phyloP scores from a whole-genome alignment of 23 tunicate genomes.

The Corella eumyota region DNA sequence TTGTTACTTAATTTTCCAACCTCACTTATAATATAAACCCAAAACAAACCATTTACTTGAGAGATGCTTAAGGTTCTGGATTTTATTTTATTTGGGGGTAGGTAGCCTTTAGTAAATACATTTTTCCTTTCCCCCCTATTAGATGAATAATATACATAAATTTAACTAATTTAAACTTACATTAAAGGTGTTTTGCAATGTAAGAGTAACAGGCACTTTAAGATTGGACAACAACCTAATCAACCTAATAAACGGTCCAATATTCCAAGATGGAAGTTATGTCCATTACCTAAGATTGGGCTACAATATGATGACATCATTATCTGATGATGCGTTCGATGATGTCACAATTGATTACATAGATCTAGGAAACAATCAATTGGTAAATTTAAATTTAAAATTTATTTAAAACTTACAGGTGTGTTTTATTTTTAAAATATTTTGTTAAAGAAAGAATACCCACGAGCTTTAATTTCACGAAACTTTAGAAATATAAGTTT shows the following conservation, averaged over 20 bases:
- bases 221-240: slow-evolving; percentile 4
- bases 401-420: too few species aligned
- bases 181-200: slow-evolving; percentile 13
- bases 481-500: slow-evolving; percentile 1
- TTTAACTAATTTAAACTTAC: too few species aligned
- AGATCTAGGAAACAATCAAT: slow-evolving; percentile 1
- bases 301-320: slow-evolving; percentile 9
- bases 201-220: background rate
- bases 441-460: slow-evolving; percentile 11
- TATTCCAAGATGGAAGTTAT: slow-evolving; percentile 2
- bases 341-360: slow-evolving; percentile 10
- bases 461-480: slow-evolving; percentile 10
- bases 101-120: too few species aligned
- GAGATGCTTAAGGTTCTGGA: too few species aligned
- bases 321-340: slow-evolving; percentile 20
- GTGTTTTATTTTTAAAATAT: too few species aligned
- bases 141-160: too few species aligned
- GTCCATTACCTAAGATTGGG: slow-evolving; percentile 2
- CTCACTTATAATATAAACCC: too few species aligned
- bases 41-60: too few species aligned
- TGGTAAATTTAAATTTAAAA: too few species aligned
- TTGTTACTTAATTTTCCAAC: too few species aligned
- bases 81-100: too few species aligned
- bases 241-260: slow-evolving; percentile 9
- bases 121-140: too few species aligned